Evolutionary conservation across 1,140 invertebrate species (phyloP).

Genomic region (Cotesia vestalis): DNA sequence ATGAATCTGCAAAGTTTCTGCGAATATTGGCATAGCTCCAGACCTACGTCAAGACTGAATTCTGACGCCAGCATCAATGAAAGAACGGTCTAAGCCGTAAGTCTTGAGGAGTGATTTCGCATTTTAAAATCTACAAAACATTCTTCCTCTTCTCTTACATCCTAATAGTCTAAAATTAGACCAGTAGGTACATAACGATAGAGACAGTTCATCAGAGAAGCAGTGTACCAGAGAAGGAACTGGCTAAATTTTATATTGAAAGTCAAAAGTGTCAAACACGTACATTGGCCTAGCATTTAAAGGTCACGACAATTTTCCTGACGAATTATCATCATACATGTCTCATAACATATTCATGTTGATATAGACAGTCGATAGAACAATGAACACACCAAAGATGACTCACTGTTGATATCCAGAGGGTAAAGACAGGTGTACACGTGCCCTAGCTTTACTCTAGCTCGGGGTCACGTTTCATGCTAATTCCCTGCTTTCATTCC

Average conservation of each 20-base stretch:
- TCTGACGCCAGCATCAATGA: constrained; percentile 59
- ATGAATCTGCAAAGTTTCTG: background rate
- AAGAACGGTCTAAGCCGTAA: constrained; percentile 37
- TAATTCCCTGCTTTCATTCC: background rate
- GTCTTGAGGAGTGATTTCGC: no score
- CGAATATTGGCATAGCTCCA: constrained; percentile 46
- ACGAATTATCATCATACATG: no score
- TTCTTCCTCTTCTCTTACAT: no score
- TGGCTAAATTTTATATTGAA: constrained; percentile 12
- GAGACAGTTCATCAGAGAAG: no score
- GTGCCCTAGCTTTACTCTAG: constrained; percentile 16
- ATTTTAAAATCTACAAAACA: no score
- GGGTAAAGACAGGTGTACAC: constrained; percentile 26
- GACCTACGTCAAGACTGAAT: constrained; percentile 51
- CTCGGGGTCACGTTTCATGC: constrained; percentile 36
- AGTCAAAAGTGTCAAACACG: constrained; percentile 39
- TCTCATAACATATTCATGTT: no score
- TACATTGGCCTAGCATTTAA: constrained; percentile 8
- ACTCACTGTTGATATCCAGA: constrained; percentile 43
- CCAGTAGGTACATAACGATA: no score
- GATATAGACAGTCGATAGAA: no score
- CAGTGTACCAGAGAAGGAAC: no score
- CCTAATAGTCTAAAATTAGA: no score
- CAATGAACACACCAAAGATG: constrained; percentile 31
- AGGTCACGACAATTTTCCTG: background rate